Evolutionary conservation across 2,888 invertebrate genomes (phyloP).

Genomic region (Microctonus brassicae): DNA sequence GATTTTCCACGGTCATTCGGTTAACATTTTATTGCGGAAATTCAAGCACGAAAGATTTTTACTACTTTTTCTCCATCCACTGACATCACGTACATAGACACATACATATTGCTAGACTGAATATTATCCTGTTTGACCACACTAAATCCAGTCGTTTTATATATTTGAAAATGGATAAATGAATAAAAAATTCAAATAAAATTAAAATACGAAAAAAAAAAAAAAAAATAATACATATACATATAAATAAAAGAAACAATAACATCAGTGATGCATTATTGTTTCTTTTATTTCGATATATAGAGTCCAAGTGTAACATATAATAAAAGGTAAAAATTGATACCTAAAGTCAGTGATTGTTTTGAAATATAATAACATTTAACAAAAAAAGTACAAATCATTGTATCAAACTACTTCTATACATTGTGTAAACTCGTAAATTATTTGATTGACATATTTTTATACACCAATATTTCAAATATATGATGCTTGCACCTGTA

Average conservation of each 20-base stretch:
- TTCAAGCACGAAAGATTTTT: slow-evolving; percentile 1
- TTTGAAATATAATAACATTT: background rate
- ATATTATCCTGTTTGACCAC: slow-evolving; percentile 12
- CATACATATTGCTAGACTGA: background rate
- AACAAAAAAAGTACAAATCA: background rate
- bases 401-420: background rate
- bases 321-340: background rate
- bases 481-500: slow-evolving; percentile 2
- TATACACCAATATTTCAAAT: background rate
- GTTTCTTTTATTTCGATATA: too few relatives aligned
- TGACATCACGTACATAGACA: background rate
- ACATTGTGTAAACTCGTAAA: slow-evolving; percentile 2
- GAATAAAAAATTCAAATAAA: too few relatives aligned
- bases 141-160: background rate
- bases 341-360: background rate
- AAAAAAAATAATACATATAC: too few relatives aligned
- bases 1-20: slow-evolving; percentile 3
- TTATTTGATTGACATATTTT: slow-evolving; percentile 4
- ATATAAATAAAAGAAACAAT: background rate
- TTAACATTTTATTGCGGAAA: slow-evolving; percentile 6
- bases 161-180: background rate
- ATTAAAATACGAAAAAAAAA: too few relatives aligned
- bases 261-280: background rate
- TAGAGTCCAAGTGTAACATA: background rate
- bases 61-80: background rate